Conservation (phyloP, 2,797 vertebrate genomes). For the Acestrorhynchus altus region DNA sequence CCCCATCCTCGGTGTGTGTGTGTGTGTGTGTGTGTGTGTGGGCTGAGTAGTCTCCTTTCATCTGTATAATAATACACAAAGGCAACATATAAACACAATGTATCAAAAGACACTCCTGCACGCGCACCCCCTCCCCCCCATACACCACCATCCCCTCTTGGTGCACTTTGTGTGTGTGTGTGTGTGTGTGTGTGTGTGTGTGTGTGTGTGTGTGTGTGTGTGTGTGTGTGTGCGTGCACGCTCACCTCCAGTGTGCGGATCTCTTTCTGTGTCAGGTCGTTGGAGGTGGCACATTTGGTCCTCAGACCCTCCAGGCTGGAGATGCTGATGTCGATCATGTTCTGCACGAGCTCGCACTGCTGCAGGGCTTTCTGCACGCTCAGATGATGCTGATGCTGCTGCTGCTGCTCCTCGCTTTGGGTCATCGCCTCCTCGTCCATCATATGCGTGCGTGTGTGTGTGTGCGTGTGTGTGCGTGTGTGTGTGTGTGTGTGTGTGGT, state of each 20-base stretch:
- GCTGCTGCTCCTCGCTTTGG: constrained; percentile 84
- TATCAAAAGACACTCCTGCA: too few species aligned
- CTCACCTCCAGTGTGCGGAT: constrained; percentile 96
- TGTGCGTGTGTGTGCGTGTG: constrained; percentile 53
- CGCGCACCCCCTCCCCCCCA: too few species aligned
- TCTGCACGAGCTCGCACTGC: constrained; percentile 98
- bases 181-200: too few species aligned
- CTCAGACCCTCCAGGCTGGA: constrained; percentile 97
- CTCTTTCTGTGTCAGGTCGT: constrained; percentile 98
- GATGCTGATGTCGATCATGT: constrained; percentile 99
- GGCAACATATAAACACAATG: too few species aligned
- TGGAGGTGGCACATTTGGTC: constrained; percentile 98
- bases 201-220: too few species aligned
- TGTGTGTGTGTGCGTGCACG: too few species aligned
- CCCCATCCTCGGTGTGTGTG: too few species aligned
- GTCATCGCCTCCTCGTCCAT: constrained; percentile 95
- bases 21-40: not conserved
- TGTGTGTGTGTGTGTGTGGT: constrained; percentile 54
- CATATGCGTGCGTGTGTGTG: constrained; percentile 77
- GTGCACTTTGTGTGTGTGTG: too few species aligned
- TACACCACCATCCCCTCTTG: too few species aligned
- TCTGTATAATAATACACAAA: too few species aligned
- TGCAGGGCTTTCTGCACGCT: constrained; percentile 98
- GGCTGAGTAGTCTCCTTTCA: too few species aligned
- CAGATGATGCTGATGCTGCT: constrained; percentile 75